Base-by-base conservation (phyloP, 2,888 invertebrate genomes). In the Neocrepidodera transversa region DNA sequence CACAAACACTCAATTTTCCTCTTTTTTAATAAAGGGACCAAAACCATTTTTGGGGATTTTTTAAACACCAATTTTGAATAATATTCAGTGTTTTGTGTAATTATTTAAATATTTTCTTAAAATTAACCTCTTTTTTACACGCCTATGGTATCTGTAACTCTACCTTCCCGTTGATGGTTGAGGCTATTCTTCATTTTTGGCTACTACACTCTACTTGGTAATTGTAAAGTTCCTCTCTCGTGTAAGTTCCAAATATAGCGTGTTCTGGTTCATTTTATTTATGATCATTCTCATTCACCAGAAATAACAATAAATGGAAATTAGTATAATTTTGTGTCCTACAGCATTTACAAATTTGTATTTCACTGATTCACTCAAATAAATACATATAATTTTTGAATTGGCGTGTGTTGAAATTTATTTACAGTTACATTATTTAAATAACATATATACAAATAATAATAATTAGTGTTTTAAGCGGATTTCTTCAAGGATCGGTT, bases 271-370 rank as follows among this genome's bases (percentile, higher is more conserved):
- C 11, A 13, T 32, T 32, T 32, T 10, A 32, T 5, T 32, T 11
- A 32, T 10, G 5, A 10, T 28, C 8, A 13, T 32, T 13, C 13
- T 32, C 13, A 32, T 8, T 32, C 3, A 32, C 8, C 2, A 30
- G 3, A 30, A 5, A 10, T 13, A 6, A 32, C 28, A 28, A 28
- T 28, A 28, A 6, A 28, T 28, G 28, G 28, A 28, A 28, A 28
- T 28, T 8, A 8, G 13, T 32, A 10, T 32, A 11, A 32, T 32
- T 32, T 32, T 32, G 32, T 32, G 6, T 32, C 32, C 32, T 13
- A 13, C 32, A 32, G 32, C 32, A 32, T 32, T 32, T 32, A 32
- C 32, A 32, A 32, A n/a, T 32, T 32, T 32, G 32, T 32, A 32
- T 32, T 32, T 32, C 13, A 32, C 11, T 32, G 32, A 32, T 32